phyloP scores from a whole-genome alignment of 2,113 vertebrate genomes.

The Alligator mississippiensis region DNA sequence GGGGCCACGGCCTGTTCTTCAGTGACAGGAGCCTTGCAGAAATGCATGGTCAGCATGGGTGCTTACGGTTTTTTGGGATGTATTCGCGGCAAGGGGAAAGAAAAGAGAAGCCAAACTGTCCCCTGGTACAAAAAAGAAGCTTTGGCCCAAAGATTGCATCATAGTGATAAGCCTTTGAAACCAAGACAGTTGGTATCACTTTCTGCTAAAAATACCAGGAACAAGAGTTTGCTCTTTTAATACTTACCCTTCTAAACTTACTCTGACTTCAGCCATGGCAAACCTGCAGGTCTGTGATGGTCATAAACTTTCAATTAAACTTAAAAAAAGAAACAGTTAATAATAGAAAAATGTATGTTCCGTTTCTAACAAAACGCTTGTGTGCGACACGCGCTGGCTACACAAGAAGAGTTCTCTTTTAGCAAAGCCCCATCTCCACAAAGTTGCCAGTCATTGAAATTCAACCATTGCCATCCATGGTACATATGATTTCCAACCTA shows the following conservation, averaged over 20 bases:
- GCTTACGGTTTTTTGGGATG: background rate
- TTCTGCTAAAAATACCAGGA: background rate
- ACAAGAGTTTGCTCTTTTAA: background rate
- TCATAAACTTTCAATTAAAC: background rate
- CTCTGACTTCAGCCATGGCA: background rate
- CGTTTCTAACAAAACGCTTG: background rate
- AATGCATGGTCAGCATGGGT: rapidly evolving
- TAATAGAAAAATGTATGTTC: background rate
- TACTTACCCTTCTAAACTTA: background rate
- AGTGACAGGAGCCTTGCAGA: background rate
- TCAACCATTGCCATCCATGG: background rate
- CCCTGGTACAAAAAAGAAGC: background rate
- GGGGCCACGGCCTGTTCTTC: background rate
- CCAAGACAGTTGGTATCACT: background rate
- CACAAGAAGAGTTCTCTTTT: background rate
- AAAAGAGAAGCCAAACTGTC: background rate
- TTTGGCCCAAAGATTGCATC: background rate
- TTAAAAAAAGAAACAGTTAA: background rate
- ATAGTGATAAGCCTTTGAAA: background rate
- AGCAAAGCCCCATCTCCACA: background rate
- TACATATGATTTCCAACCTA: background rate
- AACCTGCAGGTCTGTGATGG: slow-evolving; percentile 10
- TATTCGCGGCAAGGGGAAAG: background rate
- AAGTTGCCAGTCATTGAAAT: background rate
- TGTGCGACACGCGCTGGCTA: background rate